These are phyloP conservation scores for Drosophila lowei DNA, from an alignment of 1,140 invertebrate species.

Conservation along the genomic window DNA sequence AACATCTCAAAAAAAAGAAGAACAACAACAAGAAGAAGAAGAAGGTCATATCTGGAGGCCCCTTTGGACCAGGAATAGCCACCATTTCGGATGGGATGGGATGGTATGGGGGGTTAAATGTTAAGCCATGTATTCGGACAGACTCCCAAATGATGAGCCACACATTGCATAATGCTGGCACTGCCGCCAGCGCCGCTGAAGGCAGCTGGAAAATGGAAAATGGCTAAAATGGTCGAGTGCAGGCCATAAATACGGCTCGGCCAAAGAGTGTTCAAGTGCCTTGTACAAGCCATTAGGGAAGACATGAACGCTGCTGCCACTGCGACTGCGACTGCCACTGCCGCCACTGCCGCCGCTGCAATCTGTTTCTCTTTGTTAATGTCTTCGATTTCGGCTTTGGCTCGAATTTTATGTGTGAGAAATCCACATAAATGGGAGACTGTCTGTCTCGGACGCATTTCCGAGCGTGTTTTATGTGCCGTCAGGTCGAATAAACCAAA, in stretches of 20 bases:
- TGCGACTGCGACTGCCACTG: conserved; percentile 16
- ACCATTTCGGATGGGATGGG: conserved; percentile 32
- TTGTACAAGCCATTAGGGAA: conserved; percentile 70
- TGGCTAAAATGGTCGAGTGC: conserved; percentile 54
- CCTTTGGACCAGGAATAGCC: conserved; percentile 46
- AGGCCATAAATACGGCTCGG: conserved; percentile 62
- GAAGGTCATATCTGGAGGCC: conserved; percentile 53
- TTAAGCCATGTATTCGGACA: conserved; percentile 36
- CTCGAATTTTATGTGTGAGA: conserved; percentile 71
- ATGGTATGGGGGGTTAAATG: conserved; percentile 40
- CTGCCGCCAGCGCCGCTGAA: conserved; percentile 18
- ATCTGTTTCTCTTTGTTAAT: conserved; percentile 66
- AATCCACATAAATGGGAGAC: conserved; percentile 48
- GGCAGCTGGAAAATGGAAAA: conserved; percentile 41
- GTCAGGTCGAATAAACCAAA: conserved; percentile 58
- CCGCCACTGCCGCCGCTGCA: conserved; percentile 42
- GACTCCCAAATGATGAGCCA: conserved; percentile 42
- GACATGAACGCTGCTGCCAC: conserved; percentile 59
- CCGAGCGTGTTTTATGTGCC: conserved; percentile 60
- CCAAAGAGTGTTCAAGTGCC: conserved; percentile 45
- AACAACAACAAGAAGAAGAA: neutral
- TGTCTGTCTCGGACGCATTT: conserved; percentile 62
- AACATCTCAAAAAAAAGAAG: conserved; percentile 29
- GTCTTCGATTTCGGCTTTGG: conserved; percentile 65
- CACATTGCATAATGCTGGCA: conserved; percentile 61